Conservation (phyloP, 2,113 vertebrate genomes). For the Callorhinus ursinus region DNA sequence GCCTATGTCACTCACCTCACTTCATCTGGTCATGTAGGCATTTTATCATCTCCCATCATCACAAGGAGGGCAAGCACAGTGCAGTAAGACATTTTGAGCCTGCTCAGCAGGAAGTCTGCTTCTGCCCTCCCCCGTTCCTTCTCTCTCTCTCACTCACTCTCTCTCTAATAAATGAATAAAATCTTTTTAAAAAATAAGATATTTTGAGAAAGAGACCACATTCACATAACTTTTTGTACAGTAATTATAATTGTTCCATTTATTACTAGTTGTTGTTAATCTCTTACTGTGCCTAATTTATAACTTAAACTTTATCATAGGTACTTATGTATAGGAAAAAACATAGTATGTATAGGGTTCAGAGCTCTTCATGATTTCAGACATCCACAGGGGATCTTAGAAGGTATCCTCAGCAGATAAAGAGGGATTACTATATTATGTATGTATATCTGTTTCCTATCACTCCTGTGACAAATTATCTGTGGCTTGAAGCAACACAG, state of each 20-base stretch:
- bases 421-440: background rate
- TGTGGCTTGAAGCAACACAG: background rate
- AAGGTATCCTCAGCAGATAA: background rate
- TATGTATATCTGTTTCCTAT: background rate
- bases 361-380: background rate
- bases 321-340: background rate
- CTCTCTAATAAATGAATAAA: too few species aligned
- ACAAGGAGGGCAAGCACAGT: background rate
- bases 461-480: background rate
- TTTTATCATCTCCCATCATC: background rate
- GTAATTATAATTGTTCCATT: background rate
- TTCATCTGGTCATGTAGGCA: background rate
- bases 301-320: background rate
- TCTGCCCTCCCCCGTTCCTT: background rate
- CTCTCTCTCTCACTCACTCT: too few species aligned
- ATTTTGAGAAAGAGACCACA: background rate
- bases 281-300: background rate
- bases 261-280: background rate
- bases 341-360: background rate
- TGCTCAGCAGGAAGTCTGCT: background rate
- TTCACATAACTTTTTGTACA: background rate
- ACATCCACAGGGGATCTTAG: background rate
- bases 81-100: background rate
- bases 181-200: background rate
- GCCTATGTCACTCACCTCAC: background rate